Evolutionary conservation across 2,888 invertebrate genomes (phyloP), one percentile per base, ranked within the genome.

Genomic region (Eupithecia dodoneata): DNA sequence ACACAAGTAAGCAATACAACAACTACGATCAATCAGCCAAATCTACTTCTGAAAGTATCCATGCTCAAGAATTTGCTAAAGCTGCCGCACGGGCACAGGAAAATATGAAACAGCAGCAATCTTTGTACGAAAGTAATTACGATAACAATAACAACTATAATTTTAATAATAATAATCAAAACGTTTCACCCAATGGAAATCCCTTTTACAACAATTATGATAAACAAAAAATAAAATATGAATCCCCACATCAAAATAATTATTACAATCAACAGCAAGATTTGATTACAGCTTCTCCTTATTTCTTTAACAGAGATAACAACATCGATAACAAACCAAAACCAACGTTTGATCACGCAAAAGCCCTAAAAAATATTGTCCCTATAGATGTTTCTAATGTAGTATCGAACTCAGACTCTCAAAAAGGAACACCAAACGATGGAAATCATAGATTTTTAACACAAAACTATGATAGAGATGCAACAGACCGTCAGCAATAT

Each of bases 371-470:
- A 88, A 94, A 93, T 85, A 94, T 95, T 76, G 93, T 95, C 41
- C 92, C 95, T 2, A 94, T 95, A 71, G 95, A 94, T 82, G 91
- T 94, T 4, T 92, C 94, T 55, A 95, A 95, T 81, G 93, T 94
- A 49, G 90, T 95, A 13, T 83, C 89, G 30, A 92, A 91, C 80
- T 88, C 90, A 44, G 92, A 93, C 67, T 80, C 86, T 7, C 87
- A 89, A 76, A 93, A 92, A 84, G 77, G 81, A 12, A 75, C 84
- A 42, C 76, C 83, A 15, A 83, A 77, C 10, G 81, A 84, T 49
- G 91, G 92, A 70, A 88, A 75, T 76, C 87, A 87, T 65, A 88
- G 87, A 78, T 91, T 86, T 71, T 84, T 81, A 73, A 72, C 89
- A 59, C 83, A 83, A 71, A 91, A 85, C 75, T 89, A 88, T 76